Base-by-base conservation (phyloP, 2,797 vertebrate species). In the Orientallactaga sibirica region DNA sequence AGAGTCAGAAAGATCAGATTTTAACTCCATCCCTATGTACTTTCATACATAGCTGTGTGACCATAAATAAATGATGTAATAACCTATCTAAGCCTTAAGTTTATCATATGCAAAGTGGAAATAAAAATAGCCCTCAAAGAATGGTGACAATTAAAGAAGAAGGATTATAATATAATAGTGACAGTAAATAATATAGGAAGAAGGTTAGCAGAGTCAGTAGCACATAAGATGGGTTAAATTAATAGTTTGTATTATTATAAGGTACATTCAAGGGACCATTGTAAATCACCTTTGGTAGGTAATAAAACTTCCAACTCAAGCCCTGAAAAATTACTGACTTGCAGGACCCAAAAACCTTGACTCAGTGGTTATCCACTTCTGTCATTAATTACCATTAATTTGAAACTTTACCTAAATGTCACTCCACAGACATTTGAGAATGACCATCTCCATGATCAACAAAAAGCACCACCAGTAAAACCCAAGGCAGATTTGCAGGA, bases 391-490 rank as follows among this genome's bases (percentile, higher is more conserved):
- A 48, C 52, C 19, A 64, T 81, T 86, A 79, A 92, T 88, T 90
- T 95, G 92, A 96, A 92, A 29, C 58, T 90, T 84, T 95, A 66
- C 83, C 73, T 73, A 93, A 95, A 95, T 85, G n/a, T 95, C 43
- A 94, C 68, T 96, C 91, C 79, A 94, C 81, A 97, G 95, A 95
- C 96, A 87, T 95, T 95, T 5, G 41, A 94, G 52, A 88, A n/a
- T 61, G 95, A 96, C 93, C 96, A 96, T 55, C 29, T 64, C 19
- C 37, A 24, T 61, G 83, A 87, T 85, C 94, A 90, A 95, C 95
- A 76, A 88, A 90, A 95, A 93, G 11, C 52, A 83, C 52, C 67
- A 20, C 94, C 85, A 41, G 85, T 91, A 37, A 96, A 93, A 94
- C 76, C 43, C 66, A 97, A 93, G 84, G 87, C 86, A 92, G 90